Conservation (phyloP, 2,113 vertebrate genomes). For the Archocentrus centrarchus region DNA sequence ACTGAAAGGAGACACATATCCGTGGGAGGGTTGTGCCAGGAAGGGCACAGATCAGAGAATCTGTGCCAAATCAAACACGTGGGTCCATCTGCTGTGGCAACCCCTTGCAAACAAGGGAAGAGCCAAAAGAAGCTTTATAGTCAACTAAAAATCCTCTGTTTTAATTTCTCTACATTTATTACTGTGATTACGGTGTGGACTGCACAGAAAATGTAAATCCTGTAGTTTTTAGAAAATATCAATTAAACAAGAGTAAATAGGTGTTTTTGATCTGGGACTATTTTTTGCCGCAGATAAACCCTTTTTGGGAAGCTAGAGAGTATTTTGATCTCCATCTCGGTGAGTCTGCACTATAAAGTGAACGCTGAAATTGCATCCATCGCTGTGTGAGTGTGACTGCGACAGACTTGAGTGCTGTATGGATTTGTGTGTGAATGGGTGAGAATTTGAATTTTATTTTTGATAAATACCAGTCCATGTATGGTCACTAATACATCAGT, state of each 20-base stretch:
- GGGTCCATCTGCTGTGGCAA: not conserved
- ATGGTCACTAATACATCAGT: not conserved
- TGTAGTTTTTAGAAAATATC: too few relatives aligned
- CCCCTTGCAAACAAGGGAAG: not conserved
- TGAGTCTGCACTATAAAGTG: not conserved
- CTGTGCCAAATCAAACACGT: not conserved
- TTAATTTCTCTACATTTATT: rapidly evolving
- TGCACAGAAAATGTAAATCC: not conserved
- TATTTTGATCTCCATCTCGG: not conserved
- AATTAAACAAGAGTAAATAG: not conserved
- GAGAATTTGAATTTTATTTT: not conserved
- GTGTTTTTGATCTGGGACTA: not conserved
- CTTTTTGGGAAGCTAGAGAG: not conserved
- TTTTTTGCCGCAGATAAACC: rapidly evolving
- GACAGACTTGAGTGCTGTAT: not conserved
- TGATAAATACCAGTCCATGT: not conserved
- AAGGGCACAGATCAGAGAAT: not conserved
- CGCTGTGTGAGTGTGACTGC: rapidly evolving
- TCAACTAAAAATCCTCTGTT: not conserved
- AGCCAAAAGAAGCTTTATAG: not conserved
- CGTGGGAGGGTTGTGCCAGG: not conserved
- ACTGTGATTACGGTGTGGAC: not conserved
- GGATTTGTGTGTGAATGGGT: not conserved
- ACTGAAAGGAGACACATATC: not conserved
- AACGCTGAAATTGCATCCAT: not conserved